Conservation (phyloP, 2,797 vertebrate species). For the Chrosomus eos region DNA sequence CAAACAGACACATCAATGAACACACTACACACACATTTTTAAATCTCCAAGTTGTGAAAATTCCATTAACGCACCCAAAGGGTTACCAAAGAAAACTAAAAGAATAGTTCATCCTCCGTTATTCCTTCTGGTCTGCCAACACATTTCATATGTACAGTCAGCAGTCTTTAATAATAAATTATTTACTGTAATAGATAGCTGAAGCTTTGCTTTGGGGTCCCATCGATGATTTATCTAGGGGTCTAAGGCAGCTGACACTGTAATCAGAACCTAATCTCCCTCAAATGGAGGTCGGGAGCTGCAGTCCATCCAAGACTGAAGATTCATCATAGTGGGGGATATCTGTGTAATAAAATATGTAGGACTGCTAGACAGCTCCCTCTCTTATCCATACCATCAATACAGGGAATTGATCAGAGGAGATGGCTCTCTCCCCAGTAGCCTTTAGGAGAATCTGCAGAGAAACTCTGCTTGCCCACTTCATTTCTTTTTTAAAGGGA, state of each 20-base stretch:
- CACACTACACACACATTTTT: constrained; percentile 18
- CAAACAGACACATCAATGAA: constrained; percentile 6
- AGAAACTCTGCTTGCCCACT: constrained; percentile 26
- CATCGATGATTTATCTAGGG: constrained; percentile 80
- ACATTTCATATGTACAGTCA: constrained; percentile 72
- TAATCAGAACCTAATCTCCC: constrained; percentile 80
- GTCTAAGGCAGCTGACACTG: constrained; percentile 77
- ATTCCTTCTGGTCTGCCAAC: constrained; percentile 59
- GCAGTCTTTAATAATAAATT: constrained; percentile 72
- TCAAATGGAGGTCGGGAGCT: constrained; percentile 76
- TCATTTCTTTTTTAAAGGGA: constrained; percentile 25
- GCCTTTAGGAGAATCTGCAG: background rate
- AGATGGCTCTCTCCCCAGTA: constrained; percentile 16
- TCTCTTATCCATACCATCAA: constrained; percentile 51
- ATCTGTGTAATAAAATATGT: constrained; percentile 74
- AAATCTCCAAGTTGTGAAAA: background rate
- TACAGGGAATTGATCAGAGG: constrained; percentile 59
- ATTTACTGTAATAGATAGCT: constrained; percentile 79
- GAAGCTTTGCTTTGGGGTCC: constrained; percentile 71
- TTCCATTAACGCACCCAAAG: background rate
- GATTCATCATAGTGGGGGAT: constrained; percentile 77
- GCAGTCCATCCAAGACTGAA: constrained; percentile 72
- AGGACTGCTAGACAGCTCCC: constrained; percentile 62
- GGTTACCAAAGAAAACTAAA: background rate
- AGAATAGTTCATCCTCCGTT: background rate